Conservation (phyloP, 1,140 invertebrate species). For the Whitmania pigra region DNA sequence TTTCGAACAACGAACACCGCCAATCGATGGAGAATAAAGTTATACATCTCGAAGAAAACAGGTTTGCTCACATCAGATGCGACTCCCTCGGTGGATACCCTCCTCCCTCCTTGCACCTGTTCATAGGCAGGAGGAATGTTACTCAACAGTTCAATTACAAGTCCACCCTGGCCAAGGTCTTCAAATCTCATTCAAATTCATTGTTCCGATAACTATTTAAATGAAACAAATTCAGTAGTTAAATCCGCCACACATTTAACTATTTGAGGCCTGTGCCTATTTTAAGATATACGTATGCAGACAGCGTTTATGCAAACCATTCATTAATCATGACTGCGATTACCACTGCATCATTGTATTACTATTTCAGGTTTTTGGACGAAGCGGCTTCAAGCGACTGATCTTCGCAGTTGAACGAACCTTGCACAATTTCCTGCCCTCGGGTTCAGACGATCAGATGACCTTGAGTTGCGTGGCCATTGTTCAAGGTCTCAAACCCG, state of each 20-base stretch:
- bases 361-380: conserved; percentile 5
- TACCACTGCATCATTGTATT: no score
- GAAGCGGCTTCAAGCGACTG: neutral
- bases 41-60: conserved; percentile 7
- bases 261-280: no score
- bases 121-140: conserved; percentile 11
- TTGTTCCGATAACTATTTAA: no score
- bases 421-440: conserved; percentile 5
- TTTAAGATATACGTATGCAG: no score
- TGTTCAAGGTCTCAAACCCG: conserved; percentile 10
- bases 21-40: no score
- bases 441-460: conserved; percentile 7
- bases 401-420: conserved; percentile 5
- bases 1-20: no score
- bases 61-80: neutral
- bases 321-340: no score
- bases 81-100: conserved; percentile 15
- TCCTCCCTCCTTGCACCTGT: conserved; percentile 1
- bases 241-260: no score
- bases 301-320: no score
- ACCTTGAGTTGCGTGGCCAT: conserved; percentile 13
- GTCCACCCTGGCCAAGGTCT: neutral
- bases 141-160: conserved; percentile 10
- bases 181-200: no score
- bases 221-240: no score